These are phyloP conservation scores for Passer domesticus DNA, from an alignment of 2,113 vertebrate species.

Conservation along the genomic window DNA sequence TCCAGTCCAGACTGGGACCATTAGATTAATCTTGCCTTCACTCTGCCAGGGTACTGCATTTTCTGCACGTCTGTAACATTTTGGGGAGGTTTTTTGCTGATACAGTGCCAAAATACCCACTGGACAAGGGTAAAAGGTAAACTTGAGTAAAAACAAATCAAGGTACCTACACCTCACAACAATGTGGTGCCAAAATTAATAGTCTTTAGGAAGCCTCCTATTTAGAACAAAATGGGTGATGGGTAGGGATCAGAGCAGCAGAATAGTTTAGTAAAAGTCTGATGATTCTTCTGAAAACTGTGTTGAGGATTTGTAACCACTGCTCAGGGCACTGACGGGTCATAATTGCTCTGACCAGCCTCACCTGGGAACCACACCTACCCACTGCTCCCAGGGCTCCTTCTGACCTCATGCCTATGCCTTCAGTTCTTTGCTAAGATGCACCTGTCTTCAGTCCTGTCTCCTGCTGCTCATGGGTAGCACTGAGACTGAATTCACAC, in stretches of 20 bases:
- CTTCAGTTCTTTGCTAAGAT: background rate
- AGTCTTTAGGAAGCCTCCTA: background rate
- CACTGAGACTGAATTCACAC: background rate
- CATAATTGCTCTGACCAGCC: background rate
- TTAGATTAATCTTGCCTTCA: background rate
- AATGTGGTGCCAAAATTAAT: background rate
- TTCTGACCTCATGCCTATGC: background rate
- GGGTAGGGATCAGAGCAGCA: background rate
- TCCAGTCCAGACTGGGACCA: background rate
- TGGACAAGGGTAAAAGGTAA: background rate
- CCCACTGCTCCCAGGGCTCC: background rate
- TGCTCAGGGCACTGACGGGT: background rate
- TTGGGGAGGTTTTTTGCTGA: background rate
- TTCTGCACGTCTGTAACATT: background rate
- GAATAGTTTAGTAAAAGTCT: background rate
- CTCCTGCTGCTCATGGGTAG: background rate
- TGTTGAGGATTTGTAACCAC: background rate
- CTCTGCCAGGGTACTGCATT: background rate
- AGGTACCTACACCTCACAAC: background rate
- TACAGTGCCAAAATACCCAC: background rate
- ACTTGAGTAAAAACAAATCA: background rate
- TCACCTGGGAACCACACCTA: accelerated
- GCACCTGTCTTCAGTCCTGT: background rate
- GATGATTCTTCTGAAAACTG: background rate
- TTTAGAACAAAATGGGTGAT: background rate